Percentiles rank a stretch among this genome's conserved stretches.
phyloP scores from a whole-genome alignment of 2,888 invertebrate species.

The Pristionchus arcanus region DNA sequence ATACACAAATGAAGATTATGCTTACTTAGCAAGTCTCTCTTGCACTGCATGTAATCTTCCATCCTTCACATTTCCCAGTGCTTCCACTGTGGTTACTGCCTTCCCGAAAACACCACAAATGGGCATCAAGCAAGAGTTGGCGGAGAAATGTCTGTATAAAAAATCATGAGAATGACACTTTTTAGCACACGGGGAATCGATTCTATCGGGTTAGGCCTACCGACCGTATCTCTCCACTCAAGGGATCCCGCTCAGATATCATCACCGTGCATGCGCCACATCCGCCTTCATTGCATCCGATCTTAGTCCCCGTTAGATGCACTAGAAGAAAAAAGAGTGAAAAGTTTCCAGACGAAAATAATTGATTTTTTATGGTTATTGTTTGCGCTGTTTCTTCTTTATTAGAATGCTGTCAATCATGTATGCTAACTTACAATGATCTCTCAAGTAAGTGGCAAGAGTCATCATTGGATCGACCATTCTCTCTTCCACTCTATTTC shows the following conservation, averaged over 20 bases:
- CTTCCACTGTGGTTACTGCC: slow-evolving; percentile 94
- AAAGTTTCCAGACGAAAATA: no score
- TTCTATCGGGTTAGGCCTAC: slow-evolving; percentile 52
- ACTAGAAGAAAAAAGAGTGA: slow-evolving; percentile 63
- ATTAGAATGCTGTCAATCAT: neutral
- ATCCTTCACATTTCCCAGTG: slow-evolving; percentile 89
- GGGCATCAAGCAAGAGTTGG: slow-evolving; percentile 93
- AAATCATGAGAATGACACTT: neutral
- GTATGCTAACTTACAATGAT: slow-evolving; percentile 67
- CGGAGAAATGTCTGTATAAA: slow-evolving; percentile 79
- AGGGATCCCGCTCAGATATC: slow-evolving; percentile 73
- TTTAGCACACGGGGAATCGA: neutral
- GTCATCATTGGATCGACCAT: slow-evolving; percentile 75
- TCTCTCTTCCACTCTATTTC: slow-evolving; percentile 71
- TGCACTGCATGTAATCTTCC: slow-evolving; percentile 89
- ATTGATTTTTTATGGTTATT: no score
- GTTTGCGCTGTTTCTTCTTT: neutral
- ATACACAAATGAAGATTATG: neutral
- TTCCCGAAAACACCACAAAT: slow-evolving; percentile 90
- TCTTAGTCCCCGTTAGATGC: slow-evolving; percentile 79
- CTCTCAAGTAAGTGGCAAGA: slow-evolving; percentile 73
- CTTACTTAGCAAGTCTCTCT: slow-evolving; percentile 77
- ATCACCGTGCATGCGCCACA: slow-evolving; percentile 81
- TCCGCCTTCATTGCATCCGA: slow-evolving; percentile 81
- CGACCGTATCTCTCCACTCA: slow-evolving; percentile 65